phyloP scores from a whole-genome alignment of 2,797 vertebrate species.

The Centropyge bicolor region DNA sequence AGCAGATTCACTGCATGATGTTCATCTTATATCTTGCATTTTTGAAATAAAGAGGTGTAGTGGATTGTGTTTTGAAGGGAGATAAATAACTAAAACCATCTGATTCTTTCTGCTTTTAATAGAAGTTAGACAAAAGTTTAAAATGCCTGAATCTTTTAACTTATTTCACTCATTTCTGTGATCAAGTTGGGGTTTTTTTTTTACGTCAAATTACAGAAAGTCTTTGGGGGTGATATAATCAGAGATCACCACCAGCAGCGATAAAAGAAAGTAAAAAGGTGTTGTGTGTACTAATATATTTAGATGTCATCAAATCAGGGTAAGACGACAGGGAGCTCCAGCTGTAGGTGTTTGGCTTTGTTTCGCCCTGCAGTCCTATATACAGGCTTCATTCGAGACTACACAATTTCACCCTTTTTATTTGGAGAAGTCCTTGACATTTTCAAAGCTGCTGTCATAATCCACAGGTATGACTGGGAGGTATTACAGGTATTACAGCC shows the following conservation, averaged over 20 bases:
- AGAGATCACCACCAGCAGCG: background rate
- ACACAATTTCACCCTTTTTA: slow-evolving; percentile 25
- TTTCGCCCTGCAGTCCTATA: background rate
- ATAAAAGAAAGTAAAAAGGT: background rate
- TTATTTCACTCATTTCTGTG: background rate
- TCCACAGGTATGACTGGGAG: slow-evolving; percentile 53
- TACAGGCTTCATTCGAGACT: slow-evolving; percentile 16
- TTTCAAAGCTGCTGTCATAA: slow-evolving; percentile 67
- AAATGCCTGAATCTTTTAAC: background rate
- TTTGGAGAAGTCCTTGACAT: slow-evolving; percentile 67
- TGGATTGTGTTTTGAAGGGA: background rate
- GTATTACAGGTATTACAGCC: slow-evolving; percentile 63
- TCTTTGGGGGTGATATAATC: background rate
- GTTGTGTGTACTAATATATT: too few species aligned
- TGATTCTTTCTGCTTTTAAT: background rate
- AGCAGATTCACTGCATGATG: background rate
- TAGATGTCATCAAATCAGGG: background rate
- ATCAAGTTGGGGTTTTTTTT: background rate
- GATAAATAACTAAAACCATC: background rate
- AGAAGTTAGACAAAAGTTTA: background rate
- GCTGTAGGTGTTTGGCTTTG: background rate
- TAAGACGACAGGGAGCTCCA: background rate
- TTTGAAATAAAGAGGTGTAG: background rate
- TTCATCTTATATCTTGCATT: background rate
- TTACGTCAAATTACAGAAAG: background rate